Conservation (phyloP, 2,888 invertebrate species). For the Dynastes grantii region DNA sequence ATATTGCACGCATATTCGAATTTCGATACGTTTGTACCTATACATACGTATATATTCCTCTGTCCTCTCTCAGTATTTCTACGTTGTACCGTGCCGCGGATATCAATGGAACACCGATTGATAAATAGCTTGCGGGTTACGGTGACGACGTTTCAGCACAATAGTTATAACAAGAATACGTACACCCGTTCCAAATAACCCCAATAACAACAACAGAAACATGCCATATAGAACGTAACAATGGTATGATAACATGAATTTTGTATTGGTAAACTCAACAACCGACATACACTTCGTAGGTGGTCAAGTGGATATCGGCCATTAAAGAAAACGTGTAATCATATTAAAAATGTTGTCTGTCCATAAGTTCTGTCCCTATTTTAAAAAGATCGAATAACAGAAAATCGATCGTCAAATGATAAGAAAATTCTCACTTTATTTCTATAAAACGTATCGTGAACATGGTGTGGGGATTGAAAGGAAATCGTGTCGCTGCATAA, state of each 20-base stretch:
- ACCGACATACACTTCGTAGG: too few relatives aligned
- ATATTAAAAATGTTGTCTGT: too few relatives aligned
- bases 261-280: background rate
- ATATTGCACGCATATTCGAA: conserved; percentile 23
- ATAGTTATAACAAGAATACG: conserved; percentile 21
- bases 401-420: too few relatives aligned
- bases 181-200: conserved; percentile 3
- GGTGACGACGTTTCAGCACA: background rate
- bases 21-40: conserved; percentile 9
- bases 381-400: too few relatives aligned
- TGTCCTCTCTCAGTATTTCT: background rate
- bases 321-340: too few relatives aligned
- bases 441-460: too few relatives aligned
- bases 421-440: too few relatives aligned
- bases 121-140: conserved; percentile 26
- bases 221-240: background rate
- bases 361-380: too few relatives aligned
- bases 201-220: conserved; percentile 5
- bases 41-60: background rate
- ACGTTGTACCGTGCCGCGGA: background rate
- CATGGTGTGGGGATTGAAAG: too few relatives aligned
- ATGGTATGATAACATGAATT: background rate
- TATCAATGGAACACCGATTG: conserved; percentile 19
- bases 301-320: too few relatives aligned
- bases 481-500: too few relatives aligned